phyloP scores from a whole-genome alignment of 2,888 invertebrate species.

The Patella depressa region DNA sequence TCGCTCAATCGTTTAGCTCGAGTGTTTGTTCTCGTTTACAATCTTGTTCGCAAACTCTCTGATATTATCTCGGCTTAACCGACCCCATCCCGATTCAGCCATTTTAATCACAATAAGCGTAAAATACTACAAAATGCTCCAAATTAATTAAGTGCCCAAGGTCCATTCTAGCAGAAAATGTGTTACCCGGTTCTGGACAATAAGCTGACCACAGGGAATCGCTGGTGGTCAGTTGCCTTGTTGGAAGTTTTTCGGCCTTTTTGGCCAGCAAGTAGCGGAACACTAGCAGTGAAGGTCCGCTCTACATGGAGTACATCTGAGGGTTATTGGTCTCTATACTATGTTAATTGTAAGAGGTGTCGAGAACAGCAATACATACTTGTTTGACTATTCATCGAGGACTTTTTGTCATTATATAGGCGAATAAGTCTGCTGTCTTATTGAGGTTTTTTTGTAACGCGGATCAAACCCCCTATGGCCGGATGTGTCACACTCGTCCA shows the following conservation, averaged over 20 bases:
- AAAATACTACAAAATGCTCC: slow-evolving; percentile 28
- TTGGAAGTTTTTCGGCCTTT: slow-evolving; percentile 11
- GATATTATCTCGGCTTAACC: slow-evolving; percentile 24
- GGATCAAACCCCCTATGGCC: slow-evolving; percentile 18
- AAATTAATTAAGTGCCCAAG: slow-evolving; percentile 28
- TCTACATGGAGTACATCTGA: too few relatives aligned
- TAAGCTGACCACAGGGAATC: slow-evolving; percentile 19
- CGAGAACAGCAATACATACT: too few relatives aligned
- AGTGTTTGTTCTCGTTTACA: slow-evolving; percentile 15
- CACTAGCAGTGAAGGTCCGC: not conserved
- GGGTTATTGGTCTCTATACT: too few relatives aligned
- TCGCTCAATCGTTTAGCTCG: slow-evolving; percentile 9
- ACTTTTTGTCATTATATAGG: too few relatives aligned
- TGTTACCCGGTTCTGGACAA: slow-evolving; percentile 16
- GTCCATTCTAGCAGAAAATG: slow-evolving; percentile 25
- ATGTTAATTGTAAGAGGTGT: too few relatives aligned
- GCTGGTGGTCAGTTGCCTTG: slow-evolving; percentile 25
- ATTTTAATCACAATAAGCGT: slow-evolving; percentile 19
- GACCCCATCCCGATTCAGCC: slow-evolving; percentile 21
- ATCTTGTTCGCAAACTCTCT: slow-evolving; percentile 6
- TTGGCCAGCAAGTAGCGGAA: slow-evolving; percentile 20
- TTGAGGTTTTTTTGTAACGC: too few relatives aligned
- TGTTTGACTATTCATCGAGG: too few relatives aligned
- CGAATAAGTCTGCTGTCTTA: too few relatives aligned
- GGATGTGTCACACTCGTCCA: slow-evolving; percentile 28